A percentile compares a stretch with the other conserved stretches of the same genome.
These are phyloP conservation scores for Cyphomyrus discorhynchus DNA, from an alignment of 2,113 vertebrate species.

Conservation along the genomic window DNA sequence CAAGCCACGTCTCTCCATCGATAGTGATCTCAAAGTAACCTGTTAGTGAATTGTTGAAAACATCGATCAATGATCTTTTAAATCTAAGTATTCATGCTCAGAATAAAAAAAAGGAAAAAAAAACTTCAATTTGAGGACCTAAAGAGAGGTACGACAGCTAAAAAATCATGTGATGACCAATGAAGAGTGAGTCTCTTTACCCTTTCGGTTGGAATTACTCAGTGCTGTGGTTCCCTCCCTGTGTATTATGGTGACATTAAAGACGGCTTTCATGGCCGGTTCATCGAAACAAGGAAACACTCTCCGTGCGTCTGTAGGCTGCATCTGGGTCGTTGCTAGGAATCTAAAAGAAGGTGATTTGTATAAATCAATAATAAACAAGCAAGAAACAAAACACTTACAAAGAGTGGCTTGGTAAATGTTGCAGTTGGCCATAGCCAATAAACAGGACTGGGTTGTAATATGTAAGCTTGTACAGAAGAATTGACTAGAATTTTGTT, in stretches of 20 bases:
- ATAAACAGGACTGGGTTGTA: neutral
- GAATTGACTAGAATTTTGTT: neutral
- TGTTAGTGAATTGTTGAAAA: neutral
- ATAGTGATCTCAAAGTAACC: neutral
- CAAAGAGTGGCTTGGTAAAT: neutral
- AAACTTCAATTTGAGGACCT: neutral
- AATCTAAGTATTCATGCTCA: neutral
- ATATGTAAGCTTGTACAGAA: neutral
- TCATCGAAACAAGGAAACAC: slow-evolving; percentile 95
- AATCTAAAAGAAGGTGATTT: slow-evolving; percentile 55
- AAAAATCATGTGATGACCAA: neutral
- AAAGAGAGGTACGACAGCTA: neutral
- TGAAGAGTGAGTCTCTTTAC: slow-evolving; percentile 41
- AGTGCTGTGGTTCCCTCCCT: slow-evolving; percentile 15
- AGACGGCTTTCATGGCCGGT: slow-evolving; percentile 83
- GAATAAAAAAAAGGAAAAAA: neutral
- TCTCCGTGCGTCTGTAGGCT: slow-evolving; percentile 68
- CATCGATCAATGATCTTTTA: neutral
- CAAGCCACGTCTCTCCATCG: slow-evolving; percentile 30
- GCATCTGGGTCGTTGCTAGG: slow-evolving; percentile 73
- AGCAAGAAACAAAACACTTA: neutral
- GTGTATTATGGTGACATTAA: slow-evolving; percentile 69
- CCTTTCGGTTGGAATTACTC: slow-evolving; percentile 56
- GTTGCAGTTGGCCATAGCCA: neutral
- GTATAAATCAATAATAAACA: neutral